Percentiles rank a stretch among this genome's conserved stretches.
These are phyloP conservation scores for Folsomia manolachei DNA, from an alignment of 2,888 invertebrate genomes.

Conservation along the genomic window DNA sequence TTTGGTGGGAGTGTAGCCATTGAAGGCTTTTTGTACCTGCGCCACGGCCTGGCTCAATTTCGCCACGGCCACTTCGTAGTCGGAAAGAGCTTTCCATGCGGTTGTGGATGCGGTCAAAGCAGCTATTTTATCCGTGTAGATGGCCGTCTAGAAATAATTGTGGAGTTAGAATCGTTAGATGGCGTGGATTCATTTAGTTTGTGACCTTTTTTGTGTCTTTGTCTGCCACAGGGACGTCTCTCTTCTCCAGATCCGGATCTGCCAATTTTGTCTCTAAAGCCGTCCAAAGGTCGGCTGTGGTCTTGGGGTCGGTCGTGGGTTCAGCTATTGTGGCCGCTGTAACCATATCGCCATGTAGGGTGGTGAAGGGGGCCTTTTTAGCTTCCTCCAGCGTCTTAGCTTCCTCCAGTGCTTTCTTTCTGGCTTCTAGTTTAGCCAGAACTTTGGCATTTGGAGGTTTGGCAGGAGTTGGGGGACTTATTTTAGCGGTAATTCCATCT, in stretches of 20 bases:
- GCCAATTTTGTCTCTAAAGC: not conserved
- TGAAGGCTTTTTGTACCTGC: not conserved
- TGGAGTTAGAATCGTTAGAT: too few relatives aligned
- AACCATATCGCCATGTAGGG: not conserved
- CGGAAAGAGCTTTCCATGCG: not conserved
- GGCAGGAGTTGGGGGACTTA: not conserved
- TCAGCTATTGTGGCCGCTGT: not conserved
- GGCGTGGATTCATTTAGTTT: too few relatives aligned
- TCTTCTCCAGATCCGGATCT: too few relatives aligned
- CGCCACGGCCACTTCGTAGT: not conserved
- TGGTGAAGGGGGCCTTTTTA: not conserved
- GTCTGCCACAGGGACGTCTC: too few relatives aligned
- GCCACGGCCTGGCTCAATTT: not conserved
- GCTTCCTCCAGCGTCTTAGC: not conserved
- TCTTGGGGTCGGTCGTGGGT: not conserved
- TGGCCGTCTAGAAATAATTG: too few relatives aligned
- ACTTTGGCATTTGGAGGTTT: not conserved
- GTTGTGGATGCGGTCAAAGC: not conserved
- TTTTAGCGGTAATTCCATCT: not conserved
- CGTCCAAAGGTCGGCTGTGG: not conserved
- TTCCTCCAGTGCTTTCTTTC: constrained; percentile 14
- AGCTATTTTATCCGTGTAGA: not conserved
- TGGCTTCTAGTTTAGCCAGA: constrained; percentile 13
- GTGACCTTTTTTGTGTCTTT: too few relatives aligned
- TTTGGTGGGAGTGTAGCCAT: not conserved